These are phyloP conservation scores for Tachina lurida DNA, from an alignment of 2,888 invertebrate species.

Conservation along the genomic window DNA sequence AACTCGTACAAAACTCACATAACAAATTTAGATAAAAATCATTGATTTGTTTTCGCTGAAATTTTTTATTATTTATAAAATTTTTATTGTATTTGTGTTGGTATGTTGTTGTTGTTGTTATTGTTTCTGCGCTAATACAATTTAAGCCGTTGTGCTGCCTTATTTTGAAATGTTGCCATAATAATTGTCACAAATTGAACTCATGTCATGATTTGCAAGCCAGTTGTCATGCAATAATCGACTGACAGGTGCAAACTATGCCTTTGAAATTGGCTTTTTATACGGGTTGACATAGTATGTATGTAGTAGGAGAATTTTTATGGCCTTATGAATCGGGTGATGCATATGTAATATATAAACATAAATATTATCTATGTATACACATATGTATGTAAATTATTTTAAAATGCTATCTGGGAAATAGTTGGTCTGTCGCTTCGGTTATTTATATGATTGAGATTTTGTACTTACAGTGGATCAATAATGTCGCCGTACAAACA, in stretches of 20 bases:
- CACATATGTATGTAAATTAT: too few relatives aligned
- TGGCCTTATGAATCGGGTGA: background rate
- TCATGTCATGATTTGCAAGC: constrained; percentile 80
- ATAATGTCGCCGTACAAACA: too few relatives aligned
- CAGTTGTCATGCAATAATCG: constrained; percentile 72
- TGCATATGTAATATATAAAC: too few relatives aligned
- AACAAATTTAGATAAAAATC: constrained; percentile 68
- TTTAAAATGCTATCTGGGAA: too few relatives aligned
- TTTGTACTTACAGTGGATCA: too few relatives aligned
- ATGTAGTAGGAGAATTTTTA: background rate
- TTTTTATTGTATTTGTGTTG: constrained; percentile 52
- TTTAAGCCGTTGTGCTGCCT: constrained; percentile 63
- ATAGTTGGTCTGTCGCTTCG: too few relatives aligned
- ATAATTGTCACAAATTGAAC: constrained; percentile 81
- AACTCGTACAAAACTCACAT: constrained; percentile 37
- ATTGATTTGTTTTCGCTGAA: constrained; percentile 51
- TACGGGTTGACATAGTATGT: constrained; percentile 6
- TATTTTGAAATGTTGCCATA: constrained; percentile 79
- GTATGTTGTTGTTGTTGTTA: constrained; percentile 4
- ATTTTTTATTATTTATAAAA: constrained; percentile 42
- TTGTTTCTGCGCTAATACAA: constrained; percentile 51
- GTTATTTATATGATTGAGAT: too few relatives aligned
- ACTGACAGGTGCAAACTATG: constrained; percentile 70
- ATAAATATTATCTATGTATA: too few relatives aligned
- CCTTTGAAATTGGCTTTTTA: constrained; percentile 59